Evolutionary conservation across 53 echinoderm and acorn worm genomes (phyloP).

Genomic region (Holothuria scabra): DNA sequence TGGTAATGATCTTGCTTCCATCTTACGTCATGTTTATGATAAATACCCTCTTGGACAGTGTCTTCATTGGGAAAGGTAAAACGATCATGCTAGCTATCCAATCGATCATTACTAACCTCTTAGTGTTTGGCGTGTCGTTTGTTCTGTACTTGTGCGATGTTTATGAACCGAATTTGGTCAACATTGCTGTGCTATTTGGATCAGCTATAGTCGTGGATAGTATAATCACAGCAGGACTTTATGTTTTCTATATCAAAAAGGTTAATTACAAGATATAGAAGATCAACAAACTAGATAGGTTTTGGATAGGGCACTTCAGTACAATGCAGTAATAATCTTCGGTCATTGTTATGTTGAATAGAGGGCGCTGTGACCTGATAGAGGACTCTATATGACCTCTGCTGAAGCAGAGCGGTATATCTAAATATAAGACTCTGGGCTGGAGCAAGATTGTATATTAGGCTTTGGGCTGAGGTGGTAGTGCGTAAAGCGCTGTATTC

Average conservation of each 20-base stretch:
- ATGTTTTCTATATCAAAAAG: conserved; percentile 15
- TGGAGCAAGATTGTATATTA: no score
- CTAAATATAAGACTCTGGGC: no score
- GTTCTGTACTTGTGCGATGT: conserved; percentile 5
- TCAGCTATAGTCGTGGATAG: conserved; percentile 17
- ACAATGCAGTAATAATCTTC: no score
- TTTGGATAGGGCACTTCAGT: no score
- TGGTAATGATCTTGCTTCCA: conserved; percentile 25
- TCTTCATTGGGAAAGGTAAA: conserved; percentile 30
- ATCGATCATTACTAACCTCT: conserved; percentile 23
- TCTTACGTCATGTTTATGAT: conserved; percentile 27
- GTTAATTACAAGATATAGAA: neutral
- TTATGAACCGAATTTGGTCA: conserved; percentile 12
- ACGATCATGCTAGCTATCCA: conserved; percentile 21
- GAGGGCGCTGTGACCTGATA: no score
- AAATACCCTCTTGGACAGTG: conserved; percentile 31
- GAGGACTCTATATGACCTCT: no score
- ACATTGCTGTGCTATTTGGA: conserved; percentile 19
- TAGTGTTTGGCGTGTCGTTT: conserved; percentile 23
- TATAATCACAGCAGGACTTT: neutral
- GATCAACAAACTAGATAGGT: no score
- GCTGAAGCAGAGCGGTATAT: no score
- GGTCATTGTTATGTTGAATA: no score
- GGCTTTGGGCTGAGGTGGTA: no score
- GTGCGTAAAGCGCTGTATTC: no score